Evolutionary conservation across 2,888 invertebrate genomes (phyloP).

Genomic region (Abrostola tripartita): DNA sequence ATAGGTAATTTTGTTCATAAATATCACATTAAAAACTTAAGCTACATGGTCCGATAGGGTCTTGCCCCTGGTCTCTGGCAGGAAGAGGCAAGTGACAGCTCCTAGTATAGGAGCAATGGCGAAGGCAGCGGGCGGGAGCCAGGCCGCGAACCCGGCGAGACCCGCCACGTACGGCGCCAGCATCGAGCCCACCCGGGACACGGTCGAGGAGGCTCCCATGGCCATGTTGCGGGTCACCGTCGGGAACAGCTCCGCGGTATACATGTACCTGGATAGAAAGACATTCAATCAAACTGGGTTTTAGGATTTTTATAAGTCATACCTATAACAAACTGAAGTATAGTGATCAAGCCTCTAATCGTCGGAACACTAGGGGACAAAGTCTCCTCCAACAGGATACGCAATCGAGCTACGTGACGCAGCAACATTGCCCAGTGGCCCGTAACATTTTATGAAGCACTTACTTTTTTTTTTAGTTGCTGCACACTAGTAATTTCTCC

Average conservation of each 20-base stretch:
- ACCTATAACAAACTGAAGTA: too few species aligned
- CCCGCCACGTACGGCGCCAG: slow-evolving; percentile 88
- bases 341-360: too few species aligned
- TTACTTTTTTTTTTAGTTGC: too few species aligned
- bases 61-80: slow-evolving; percentile 65
- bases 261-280: slow-evolving; percentile 60
- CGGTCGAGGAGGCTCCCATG: slow-evolving; percentile 88
- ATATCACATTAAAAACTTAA: slow-evolving; percentile 6
- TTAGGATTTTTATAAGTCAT: too few species aligned
- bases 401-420: too few species aligned
- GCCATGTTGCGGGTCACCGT: slow-evolving; percentile 88
- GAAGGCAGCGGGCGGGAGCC: slow-evolving; percentile 63
- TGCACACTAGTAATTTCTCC: too few species aligned
- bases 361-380: too few species aligned
- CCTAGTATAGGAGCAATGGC: slow-evolving; percentile 58
- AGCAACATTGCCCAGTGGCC: too few species aligned
- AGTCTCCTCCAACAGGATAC: too few species aligned
- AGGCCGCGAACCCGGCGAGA: slow-evolving; percentile 42
- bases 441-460: too few species aligned
- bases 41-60: slow-evolving; percentile 54
- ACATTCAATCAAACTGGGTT: neutral
- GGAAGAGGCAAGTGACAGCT: slow-evolving; percentile 48
- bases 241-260: slow-evolving; percentile 89
- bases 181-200: slow-evolving; percentile 88
- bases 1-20: neutral